A percentile compares a stretch with the other conserved stretches of the same genome.
phyloP scores from a whole-genome alignment of 1,140 invertebrate species.

The honey bee (Apis mellifera) region Amel_HAv3.1 CM009944.2:5554501-5555000 shows the following conservation, averaged over 20 bases:
- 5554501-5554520: conserved; percentile 18
- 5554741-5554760: neutral
- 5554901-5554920: no score
- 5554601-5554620: no score
- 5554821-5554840: no score
- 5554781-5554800: no score
- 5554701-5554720: conserved; percentile 10
- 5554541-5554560: neutral
- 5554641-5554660: conserved; percentile 39
- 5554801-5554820: no score
- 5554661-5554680: conserved; percentile 41
- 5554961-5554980: neutral
- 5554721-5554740: conserved; percentile 16
- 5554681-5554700: neutral
- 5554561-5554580: neutral
- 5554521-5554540: conserved; percentile 38
- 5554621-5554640: conserved; percentile 12
- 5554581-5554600: neutral
- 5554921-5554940: neutral
- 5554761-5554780: no score
- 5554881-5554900: no score
- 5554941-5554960: neutral
- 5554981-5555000: neutral
- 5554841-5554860: no score
- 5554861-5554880: no score